Percentiles rank a stretch among this genome's conserved stretches.
These are phyloP conservation scores for Sebastes trivittatus DNA, from an alignment of 2,797 vertebrate genomes.

Conservation along the genomic window DNA sequence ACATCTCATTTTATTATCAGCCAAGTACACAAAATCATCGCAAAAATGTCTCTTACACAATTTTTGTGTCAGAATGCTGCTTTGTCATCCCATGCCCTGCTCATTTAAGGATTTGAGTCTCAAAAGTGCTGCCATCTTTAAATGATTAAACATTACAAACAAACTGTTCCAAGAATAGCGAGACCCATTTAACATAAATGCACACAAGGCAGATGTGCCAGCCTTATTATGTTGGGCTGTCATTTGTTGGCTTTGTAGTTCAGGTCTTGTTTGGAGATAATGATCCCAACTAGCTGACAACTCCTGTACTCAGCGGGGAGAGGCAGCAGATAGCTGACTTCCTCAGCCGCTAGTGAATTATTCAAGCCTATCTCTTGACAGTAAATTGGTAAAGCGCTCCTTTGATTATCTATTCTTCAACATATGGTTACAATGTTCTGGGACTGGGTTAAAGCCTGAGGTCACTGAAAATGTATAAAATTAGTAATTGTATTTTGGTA, in stretches of 20 bases:
- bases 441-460: neutral
- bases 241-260: conserved; percentile 50
- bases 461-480: neutral
- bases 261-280: conserved; percentile 59
- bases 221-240: conserved; percentile 49
- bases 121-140: conserved; percentile 42
- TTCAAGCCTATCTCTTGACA: conserved; percentile 38
- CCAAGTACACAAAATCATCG: neutral
- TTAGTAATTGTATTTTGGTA: neutral
- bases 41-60: neutral
- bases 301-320: conserved; percentile 24
- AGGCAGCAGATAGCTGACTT: conserved; percentile 34
- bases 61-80: conserved; percentile 17
- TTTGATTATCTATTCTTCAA: conserved; percentile 24
- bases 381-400: neutral
- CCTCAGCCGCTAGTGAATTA: conserved; percentile 29
- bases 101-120: conserved; percentile 28
- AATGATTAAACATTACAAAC: conserved; percentile 66
- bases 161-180: conserved; percentile 65
- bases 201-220: conserved; percentile 53
- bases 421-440: neutral
- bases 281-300: conserved; percentile 62
- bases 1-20: neutral
- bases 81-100: conserved; percentile 14
- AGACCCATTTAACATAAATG: conserved; percentile 58